phyloP scores from a whole-genome alignment of 2,888 invertebrate genomes.

The Scrobipalpa costella region DNA sequence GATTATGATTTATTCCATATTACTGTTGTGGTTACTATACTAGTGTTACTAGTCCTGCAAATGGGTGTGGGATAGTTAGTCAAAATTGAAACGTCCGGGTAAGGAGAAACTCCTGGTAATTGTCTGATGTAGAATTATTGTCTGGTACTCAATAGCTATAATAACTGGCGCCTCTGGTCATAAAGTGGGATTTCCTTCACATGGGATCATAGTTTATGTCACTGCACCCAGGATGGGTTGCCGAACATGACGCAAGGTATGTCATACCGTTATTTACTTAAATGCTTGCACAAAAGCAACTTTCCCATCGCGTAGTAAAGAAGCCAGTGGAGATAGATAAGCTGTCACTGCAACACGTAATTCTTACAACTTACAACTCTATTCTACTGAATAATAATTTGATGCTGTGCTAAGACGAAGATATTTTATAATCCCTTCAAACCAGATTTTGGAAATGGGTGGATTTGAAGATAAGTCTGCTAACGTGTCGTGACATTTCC shows the following conservation, averaged over 20 bases:
- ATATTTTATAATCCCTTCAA: too few relatives aligned
- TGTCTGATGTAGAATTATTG: conserved; percentile 7
- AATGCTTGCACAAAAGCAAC: background rate
- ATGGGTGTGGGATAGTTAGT: background rate
- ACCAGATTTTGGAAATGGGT: too few relatives aligned
- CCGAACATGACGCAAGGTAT: conserved; percentile 10
- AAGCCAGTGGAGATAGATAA: background rate
- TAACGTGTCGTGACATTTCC: too few relatives aligned
- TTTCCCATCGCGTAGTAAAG: background rate
- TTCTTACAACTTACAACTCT: background rate
- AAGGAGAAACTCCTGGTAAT: conserved; percentile 10
- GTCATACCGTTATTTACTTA: conserved; percentile 15
- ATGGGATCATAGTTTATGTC: conserved; percentile 7
- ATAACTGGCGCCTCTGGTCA: conserved; percentile 11
- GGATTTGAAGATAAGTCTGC: too few relatives aligned
- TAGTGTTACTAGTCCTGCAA: background rate
- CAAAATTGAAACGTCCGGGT: conserved; percentile 10
- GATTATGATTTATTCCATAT: background rate
- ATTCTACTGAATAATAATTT: too few relatives aligned
- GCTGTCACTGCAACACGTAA: conserved; percentile 1
- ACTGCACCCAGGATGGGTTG: conserved; percentile 11
- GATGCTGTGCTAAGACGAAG: too few relatives aligned
- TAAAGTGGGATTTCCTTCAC: conserved; percentile 12
- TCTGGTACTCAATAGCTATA: background rate
- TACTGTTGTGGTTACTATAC: background rate